Percentiles rank a stretch among this genome's conserved stretches.
Evolutionary conservation across 92 coral and sea anemone genomes (phyloP).

Genomic region (Paramuricea clavata): DNA sequence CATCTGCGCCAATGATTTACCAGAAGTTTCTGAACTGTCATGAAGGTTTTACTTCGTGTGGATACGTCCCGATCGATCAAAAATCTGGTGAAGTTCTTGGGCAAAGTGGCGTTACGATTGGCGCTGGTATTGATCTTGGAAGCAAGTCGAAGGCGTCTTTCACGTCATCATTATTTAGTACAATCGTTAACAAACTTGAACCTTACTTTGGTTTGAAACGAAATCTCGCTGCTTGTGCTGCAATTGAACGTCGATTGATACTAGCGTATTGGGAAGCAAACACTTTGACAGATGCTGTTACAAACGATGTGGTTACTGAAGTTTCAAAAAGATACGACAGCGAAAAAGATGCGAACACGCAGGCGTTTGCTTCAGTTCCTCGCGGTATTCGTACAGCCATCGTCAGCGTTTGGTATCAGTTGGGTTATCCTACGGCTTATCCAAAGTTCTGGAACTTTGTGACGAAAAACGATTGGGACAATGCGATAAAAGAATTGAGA

Average conservation of each 20-base stretch:
- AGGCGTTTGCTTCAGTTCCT: conserved; percentile 27
- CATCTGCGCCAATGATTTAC: conserved; percentile 17
- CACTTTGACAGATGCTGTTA: conserved; percentile 22
- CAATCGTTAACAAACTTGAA: conserved; percentile 37
- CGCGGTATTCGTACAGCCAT: conserved; percentile 57
- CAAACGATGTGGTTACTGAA: neutral
- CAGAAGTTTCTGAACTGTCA: conserved; percentile 46
- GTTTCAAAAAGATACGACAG: conserved; percentile 30
- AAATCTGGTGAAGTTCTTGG: conserved; percentile 47
- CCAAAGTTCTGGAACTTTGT: conserved; percentile 49
- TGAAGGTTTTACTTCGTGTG: conserved; percentile 61
- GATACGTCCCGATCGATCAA: conserved; percentile 52
- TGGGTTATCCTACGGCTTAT: conserved; percentile 23
- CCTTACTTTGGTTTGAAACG: conserved; percentile 50
- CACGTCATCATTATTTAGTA: neutral
- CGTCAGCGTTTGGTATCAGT: conserved; percentile 59
- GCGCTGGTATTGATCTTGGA: conserved; percentile 58
- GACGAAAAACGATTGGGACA: conserved; percentile 49
- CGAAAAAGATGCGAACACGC: conserved; percentile 22
- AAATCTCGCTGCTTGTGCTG: conserved; percentile 49
- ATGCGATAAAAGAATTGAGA: conserved; percentile 50
- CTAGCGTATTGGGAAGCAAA: conserved; percentile 22
- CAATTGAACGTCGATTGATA: conserved; percentile 38
- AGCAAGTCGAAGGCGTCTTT: conserved; percentile 14
- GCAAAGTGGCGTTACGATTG: conserved; percentile 59